phyloP scores from a whole-genome alignment of 1,140 invertebrate species.

The Bradysia coprophila region DNA sequence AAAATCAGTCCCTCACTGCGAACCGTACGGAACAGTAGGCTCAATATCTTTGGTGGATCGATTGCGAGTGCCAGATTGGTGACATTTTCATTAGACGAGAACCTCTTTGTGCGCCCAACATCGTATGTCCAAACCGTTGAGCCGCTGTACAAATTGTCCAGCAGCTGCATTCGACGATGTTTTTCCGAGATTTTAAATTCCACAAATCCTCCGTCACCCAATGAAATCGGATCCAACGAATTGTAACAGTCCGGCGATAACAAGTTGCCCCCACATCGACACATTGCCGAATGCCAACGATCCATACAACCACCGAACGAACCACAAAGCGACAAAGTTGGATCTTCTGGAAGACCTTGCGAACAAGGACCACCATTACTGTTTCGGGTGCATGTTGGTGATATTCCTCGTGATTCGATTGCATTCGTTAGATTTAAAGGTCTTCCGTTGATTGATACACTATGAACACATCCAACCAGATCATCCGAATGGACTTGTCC shows the following conservation, averaged over 20 bases:
- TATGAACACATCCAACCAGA: constrained; percentile 82
- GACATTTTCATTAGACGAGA: constrained; percentile 7
- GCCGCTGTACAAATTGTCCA: constrained; percentile 56
- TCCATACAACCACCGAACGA: constrained; percentile 54
- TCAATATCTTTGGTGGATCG: constrained; percentile 45
- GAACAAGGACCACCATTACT: constrained; percentile 37
- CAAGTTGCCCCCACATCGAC: constrained; percentile 45
- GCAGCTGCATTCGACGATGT: constrained; percentile 63
- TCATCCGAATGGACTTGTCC: constrained; percentile 82
- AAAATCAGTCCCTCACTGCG: constrained; percentile 58
- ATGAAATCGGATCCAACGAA: constrained; percentile 58
- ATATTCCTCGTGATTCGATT: constrained; percentile 45
- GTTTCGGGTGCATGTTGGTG: constrained; percentile 51
- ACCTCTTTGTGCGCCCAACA: constrained; percentile 5
- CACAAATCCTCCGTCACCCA: constrained; percentile 55
- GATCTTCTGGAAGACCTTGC: constrained; percentile 23
- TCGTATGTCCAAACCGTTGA: constrained; percentile 39
- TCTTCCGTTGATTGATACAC: constrained; percentile 70
- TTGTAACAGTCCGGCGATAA: constrained; percentile 59
- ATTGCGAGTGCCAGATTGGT: constrained; percentile 14
- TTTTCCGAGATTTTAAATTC: constrained; percentile 68
- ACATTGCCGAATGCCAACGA: constrained; percentile 55
- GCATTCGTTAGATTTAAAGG: constrained; percentile 60
- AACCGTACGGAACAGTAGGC: constrained; percentile 65
- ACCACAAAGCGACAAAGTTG: constrained; percentile 35